Conservation (phyloP, 2,113 vertebrate genomes). For the Acanthochromis polyacanthus region DNA sequence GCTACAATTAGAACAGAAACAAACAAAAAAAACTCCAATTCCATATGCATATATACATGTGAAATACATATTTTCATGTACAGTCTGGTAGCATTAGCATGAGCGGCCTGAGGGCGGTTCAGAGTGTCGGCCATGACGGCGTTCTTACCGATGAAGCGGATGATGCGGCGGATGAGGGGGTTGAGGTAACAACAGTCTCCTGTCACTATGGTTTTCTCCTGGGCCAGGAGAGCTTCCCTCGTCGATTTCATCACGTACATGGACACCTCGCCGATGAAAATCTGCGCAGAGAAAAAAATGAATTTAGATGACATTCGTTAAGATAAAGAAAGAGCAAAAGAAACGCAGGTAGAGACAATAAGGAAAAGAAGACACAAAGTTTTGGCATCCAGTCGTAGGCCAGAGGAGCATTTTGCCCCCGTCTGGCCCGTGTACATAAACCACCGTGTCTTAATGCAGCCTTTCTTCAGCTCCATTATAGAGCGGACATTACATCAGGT, state of each 20-base stretch:
- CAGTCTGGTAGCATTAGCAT: neutral
- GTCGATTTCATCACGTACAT: slow-evolving; percentile 99
- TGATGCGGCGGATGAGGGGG: slow-evolving; percentile 93
- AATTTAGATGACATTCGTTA: neutral
- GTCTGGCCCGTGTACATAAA: slow-evolving; percentile 47
- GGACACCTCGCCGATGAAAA: slow-evolving; percentile 96
- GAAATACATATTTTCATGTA: too few relatives aligned
- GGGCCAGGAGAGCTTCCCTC: slow-evolving; percentile 91
- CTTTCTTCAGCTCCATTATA: slow-evolving; percentile 67
- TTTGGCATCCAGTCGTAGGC: slow-evolving; percentile 6
- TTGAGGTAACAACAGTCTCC: slow-evolving; percentile 99
- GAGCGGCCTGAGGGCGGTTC: neutral
- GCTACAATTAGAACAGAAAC: too few relatives aligned
- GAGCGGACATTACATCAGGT: slow-evolving; percentile 70
- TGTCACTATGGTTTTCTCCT: slow-evolving; percentile 98
- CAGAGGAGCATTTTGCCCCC: slow-evolving; percentile 35
- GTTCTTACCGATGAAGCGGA: slow-evolving; percentile 94
- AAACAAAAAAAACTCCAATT: too few relatives aligned
- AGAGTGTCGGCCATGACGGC: neutral
- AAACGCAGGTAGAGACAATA: neutral
- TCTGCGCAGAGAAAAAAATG: slow-evolving; percentile 78
- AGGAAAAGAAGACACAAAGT: neutral
- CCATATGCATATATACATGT: too few relatives aligned
- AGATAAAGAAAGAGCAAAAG: neutral
- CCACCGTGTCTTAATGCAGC: slow-evolving; percentile 51